Conservation (phyloP, 2,113 vertebrate genomes). For the Calypte anna region DNA sequence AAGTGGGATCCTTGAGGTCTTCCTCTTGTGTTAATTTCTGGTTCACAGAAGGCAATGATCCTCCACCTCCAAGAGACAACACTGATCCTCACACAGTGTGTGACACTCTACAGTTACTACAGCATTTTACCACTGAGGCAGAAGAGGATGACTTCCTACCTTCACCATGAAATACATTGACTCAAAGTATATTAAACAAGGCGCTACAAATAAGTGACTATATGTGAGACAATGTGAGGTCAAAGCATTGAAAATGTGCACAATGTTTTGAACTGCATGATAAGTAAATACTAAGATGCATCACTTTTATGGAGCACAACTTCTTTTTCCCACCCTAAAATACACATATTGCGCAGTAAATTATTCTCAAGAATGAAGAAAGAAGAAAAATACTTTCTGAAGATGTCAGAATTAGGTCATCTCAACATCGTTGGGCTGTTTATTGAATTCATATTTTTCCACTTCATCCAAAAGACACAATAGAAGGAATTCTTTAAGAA, state of each 20-base stretch:
- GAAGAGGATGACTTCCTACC: not conserved
- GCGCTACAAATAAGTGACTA: not conserved
- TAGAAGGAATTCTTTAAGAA: constrained; percentile 25
- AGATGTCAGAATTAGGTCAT: not conserved
- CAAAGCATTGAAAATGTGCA: not conserved
- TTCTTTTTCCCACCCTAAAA: not conserved
- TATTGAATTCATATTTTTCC: constrained; percentile 36
- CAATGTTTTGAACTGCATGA: not conserved
- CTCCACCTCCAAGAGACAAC: not conserved
- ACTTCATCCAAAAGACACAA: constrained; percentile 1
- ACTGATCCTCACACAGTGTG: not conserved
- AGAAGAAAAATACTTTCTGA: not conserved
- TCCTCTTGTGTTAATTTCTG: not conserved
- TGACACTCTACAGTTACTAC: not conserved
- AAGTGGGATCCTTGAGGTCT: not conserved
- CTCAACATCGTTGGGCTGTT: constrained; percentile 3
- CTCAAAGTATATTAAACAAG: not conserved
- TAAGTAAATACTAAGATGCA: not conserved
- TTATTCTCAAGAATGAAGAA: not conserved
- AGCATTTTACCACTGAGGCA: not conserved
- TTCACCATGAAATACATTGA: not conserved
- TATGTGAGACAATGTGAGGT: not conserved
- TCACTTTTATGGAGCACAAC: not conserved
- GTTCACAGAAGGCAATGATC: not conserved
- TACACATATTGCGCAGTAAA: not conserved